Evolutionary conservation across 1,140 invertebrate genomes (phyloP).

Genomic region (Ridgeia piscesae): DNA sequence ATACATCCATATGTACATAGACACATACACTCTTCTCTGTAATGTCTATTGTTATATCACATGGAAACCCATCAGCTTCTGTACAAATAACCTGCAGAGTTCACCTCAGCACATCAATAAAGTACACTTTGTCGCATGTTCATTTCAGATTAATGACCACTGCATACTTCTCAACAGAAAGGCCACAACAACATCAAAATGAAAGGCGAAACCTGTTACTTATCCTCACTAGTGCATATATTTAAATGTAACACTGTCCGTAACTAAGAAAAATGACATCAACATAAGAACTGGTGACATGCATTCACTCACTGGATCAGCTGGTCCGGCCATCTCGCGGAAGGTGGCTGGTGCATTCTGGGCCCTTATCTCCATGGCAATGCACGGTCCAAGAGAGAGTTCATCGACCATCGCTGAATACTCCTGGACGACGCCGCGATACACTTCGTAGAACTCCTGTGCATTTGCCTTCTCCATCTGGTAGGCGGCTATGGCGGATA

Average conservation of each 20-base stretch:
- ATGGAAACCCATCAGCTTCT: background rate
- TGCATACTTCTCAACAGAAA: too few relatives aligned
- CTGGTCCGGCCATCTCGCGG: conserved; percentile 81
- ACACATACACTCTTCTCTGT: background rate
- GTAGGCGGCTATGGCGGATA: conserved; percentile 73
- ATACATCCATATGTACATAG: background rate
- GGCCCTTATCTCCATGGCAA: conserved; percentile 80
- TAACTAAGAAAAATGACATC: background rate
- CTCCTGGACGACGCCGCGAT: conserved; percentile 84
- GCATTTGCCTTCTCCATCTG: conserved; percentile 76
- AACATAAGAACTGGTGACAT: background rate
- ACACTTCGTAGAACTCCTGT: conserved; percentile 90
- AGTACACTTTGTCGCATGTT: background rate
- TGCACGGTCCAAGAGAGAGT: conserved; percentile 77
- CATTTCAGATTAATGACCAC: background rate
- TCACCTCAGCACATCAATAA: background rate
- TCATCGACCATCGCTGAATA: conserved; percentile 68
- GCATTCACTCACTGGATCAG: conserved; percentile 74
- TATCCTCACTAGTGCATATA: background rate
- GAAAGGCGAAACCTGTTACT: background rate
- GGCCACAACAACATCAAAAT: too few relatives aligned
- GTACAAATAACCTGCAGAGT: background rate
- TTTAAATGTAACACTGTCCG: background rate
- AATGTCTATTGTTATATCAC: background rate
- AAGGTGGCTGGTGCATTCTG: conserved; percentile 71